A percentile compares a stretch with the other conserved stretches of the same genome.
Evolutionary conservation across 2,888 invertebrate genomes (phyloP).

Genomic region (Habroteleia sp.): DNA sequence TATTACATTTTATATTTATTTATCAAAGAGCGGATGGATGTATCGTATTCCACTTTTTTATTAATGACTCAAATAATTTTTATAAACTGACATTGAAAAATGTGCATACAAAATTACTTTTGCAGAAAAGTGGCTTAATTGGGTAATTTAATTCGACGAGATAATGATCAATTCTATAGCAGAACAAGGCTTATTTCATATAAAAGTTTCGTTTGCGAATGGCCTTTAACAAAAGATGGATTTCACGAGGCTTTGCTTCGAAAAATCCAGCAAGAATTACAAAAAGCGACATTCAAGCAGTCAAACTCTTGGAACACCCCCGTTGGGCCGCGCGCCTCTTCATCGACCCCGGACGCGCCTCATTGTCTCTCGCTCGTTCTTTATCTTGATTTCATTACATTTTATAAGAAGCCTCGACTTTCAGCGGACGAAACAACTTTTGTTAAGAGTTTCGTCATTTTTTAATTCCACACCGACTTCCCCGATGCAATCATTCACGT

Average conservation of each 20-base stretch:
- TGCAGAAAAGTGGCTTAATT: constrained; percentile 32
- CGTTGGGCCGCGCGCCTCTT: background rate
- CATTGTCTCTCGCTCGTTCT: constrained; percentile 62
- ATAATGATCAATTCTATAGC: constrained; percentile 38
- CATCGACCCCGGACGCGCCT: constrained; percentile 41
- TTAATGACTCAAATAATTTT: no score
- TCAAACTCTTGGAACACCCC: constrained; percentile 25
- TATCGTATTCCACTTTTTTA: no score
- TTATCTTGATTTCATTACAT: constrained; percentile 73
- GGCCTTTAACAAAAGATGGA: constrained; percentile 39
- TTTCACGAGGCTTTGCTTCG: constrained; percentile 47
- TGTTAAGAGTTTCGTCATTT: constrained; percentile 50
- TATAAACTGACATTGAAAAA: constrained; percentile 5
- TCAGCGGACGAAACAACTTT: constrained; percentile 47
- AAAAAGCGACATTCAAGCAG: constrained; percentile 45
- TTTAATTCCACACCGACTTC: constrained; percentile 17
- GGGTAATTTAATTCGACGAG: constrained; percentile 39
- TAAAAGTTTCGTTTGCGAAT: constrained; percentile 50
- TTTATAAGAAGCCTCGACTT: constrained; percentile 64
- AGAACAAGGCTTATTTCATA: constrained; percentile 35
- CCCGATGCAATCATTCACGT: constrained; percentile 24
- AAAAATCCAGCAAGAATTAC: constrained; percentile 47
- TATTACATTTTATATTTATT: no score
- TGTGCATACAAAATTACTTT: constrained; percentile 16
- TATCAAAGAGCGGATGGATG: no score